Conservation (phyloP, 92 coral and sea anemone genomes). For the Epizoanthus fatuus region DNA sequence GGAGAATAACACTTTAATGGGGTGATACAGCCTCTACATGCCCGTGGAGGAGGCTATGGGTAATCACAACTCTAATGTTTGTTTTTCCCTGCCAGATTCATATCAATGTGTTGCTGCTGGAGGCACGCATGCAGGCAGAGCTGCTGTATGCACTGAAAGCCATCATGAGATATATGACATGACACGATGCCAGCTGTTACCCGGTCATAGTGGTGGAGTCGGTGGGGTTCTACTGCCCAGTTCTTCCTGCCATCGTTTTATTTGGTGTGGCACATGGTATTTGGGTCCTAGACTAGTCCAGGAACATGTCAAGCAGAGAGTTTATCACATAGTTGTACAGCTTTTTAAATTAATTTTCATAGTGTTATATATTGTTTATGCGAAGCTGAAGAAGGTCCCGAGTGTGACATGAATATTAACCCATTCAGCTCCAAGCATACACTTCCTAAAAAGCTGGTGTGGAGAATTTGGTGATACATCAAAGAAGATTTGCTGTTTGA, state of each 20-base stretch:
- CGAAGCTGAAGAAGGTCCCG: too few species aligned
- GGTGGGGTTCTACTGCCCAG: neutral
- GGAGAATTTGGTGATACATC: too few species aligned
- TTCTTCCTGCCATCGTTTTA: neutral
- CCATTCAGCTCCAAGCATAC: too few species aligned
- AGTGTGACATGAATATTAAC: too few species aligned
- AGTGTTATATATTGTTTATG: conserved; percentile 17
- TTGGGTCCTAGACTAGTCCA: neutral
- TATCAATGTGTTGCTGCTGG: conserved; percentile 91
- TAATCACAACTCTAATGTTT: neutral
- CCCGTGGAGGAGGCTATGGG: neutral
- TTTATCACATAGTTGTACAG: conserved; percentile 33
- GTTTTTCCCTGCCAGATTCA: conserved; percentile 76
- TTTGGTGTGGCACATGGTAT: neutral
- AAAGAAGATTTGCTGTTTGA: too few species aligned
- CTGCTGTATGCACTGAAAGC: conserved; percentile 94
- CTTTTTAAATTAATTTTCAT: conserved; percentile 38
- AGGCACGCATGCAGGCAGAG: conserved; percentile 97
- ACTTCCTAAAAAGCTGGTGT: too few species aligned
- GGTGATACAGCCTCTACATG: too few species aligned
- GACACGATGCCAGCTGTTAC: neutral
- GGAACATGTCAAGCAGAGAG: neutral
- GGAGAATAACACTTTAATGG: too few species aligned
- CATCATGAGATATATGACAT: conserved; percentile 92
- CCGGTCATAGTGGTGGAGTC: neutral